Conservation (phyloP, 2,797 vertebrate species). For the Acanthis flammea region DNA sequence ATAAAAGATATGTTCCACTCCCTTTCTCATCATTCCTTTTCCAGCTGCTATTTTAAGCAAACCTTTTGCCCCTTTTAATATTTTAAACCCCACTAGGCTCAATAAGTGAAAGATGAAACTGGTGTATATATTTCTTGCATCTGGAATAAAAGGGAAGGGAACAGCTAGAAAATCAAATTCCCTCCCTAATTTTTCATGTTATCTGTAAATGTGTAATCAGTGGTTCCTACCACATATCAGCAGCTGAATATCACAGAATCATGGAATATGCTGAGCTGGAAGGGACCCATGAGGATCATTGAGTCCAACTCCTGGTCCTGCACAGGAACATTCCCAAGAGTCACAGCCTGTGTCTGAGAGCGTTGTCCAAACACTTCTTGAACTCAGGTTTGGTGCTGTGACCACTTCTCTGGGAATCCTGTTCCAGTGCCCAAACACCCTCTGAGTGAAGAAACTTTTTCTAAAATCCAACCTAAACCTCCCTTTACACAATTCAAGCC, state of each 20-base stretch:
- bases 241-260: background rate
- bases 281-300: fast-evolving
- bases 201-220: background rate
- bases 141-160: background rate
- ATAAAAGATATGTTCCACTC: background rate
- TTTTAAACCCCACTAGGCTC: background rate
- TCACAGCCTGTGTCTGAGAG: fast-evolving
- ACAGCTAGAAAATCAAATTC: background rate
- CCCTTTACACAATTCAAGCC: background rate
- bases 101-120: background rate
- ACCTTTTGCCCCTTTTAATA: background rate
- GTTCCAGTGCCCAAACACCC: background rate
- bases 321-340: background rate
- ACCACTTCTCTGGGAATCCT: background rate
- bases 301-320: background rate
- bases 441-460: background rate
- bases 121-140: background rate
- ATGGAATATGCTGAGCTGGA: background rate
- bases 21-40: background rate
- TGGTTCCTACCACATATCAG: background rate
- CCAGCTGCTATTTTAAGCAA: background rate
- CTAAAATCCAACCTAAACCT: background rate
- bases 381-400: background rate
- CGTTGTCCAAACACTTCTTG: background rate
- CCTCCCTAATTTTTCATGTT: background rate